phyloP scores from a whole-genome alignment of 2,888 invertebrate genomes.

The Synanthedon myopaeformis region DNA sequence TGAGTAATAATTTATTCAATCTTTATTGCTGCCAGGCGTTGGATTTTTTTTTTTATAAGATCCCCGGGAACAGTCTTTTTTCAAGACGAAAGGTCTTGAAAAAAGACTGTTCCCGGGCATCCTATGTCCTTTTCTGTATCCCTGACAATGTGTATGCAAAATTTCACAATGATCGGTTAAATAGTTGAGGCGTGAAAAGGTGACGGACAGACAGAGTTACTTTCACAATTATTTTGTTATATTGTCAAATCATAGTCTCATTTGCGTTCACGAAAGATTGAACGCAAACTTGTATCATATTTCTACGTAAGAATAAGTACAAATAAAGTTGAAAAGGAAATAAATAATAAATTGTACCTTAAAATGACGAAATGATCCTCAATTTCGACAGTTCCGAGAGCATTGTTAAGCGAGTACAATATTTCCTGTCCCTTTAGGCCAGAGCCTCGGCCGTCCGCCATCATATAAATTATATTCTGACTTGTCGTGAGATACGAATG shows the following conservation, averaged over 20 bases:
- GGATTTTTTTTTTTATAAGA: too few species aligned
- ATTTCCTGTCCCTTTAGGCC: constrained; percentile 84
- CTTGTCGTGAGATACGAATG: constrained; percentile 81
- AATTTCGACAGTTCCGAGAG: constrained; percentile 86
- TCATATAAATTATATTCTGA: constrained; percentile 80
- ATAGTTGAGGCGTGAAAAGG: too few species aligned
- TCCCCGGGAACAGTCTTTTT: too few species aligned
- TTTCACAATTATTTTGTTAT: too few species aligned
- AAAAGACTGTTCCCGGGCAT: too few species aligned
- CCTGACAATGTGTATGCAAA: too few species aligned
- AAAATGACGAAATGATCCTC: constrained; percentile 85
- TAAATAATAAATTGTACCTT: constrained; percentile 45
- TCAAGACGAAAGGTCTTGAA: too few species aligned
- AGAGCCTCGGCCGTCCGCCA: constrained; percentile 90
- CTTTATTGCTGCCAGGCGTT: too few species aligned
- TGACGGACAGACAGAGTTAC: too few species aligned
- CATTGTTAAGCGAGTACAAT: constrained; percentile 81
- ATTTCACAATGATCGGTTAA: too few species aligned
- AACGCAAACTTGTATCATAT: background rate
- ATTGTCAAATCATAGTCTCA: background rate
- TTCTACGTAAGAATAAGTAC: background rate
- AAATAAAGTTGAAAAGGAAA: background rate
- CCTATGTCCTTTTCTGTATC: too few species aligned
- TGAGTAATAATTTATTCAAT: too few species aligned
- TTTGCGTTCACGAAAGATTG: background rate